These are phyloP conservation scores for Aradophagus sp. DNA, from an alignment of 1,140 invertebrate genomes.

Conservation along the genomic window DNA sequence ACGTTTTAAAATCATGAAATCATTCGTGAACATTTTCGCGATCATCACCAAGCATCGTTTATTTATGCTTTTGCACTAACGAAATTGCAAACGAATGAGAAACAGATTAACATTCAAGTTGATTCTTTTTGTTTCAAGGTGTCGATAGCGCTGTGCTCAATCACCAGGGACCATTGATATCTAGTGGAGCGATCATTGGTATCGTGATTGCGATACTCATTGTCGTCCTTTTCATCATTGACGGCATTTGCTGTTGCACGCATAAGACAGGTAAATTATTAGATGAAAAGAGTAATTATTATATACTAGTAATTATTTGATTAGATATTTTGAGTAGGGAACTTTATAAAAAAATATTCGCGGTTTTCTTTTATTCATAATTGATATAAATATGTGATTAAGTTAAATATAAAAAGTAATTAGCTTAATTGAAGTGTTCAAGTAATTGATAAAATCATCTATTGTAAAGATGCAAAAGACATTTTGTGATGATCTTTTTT, in stretches of 20 bases:
- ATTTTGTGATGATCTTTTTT: too few species aligned
- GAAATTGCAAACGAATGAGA: conserved; percentile 21
- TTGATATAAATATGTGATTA: too few species aligned
- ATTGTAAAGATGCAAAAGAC: too few species aligned
- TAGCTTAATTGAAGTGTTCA: too few species aligned
- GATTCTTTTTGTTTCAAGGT: conserved; percentile 73
- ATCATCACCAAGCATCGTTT: conserved; percentile 69
- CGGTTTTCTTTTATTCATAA: too few species aligned
- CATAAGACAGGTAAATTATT: conserved; percentile 72
- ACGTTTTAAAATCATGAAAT: conserved; percentile 59
- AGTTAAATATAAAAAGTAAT: too few species aligned
- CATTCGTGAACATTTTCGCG: too few species aligned
- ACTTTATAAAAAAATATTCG: too few species aligned
- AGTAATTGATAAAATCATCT: too few species aligned
- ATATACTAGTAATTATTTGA: too few species aligned
- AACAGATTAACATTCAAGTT: conserved; percentile 16
- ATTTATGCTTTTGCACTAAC: conserved; percentile 74
- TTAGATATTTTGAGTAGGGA: too few species aligned
- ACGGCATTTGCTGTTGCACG: conserved; percentile 84
- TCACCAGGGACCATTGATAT: conserved; percentile 78
- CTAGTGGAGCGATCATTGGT: conserved; percentile 84
- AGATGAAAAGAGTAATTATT: too few species aligned
- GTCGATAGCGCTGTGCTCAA: conserved; percentile 76
- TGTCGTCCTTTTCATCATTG: conserved; percentile 84
- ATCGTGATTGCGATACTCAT: conserved; percentile 84